Conservation (phyloP, 2,113 vertebrate genomes). For the Elephantulus edwardii region DNA sequence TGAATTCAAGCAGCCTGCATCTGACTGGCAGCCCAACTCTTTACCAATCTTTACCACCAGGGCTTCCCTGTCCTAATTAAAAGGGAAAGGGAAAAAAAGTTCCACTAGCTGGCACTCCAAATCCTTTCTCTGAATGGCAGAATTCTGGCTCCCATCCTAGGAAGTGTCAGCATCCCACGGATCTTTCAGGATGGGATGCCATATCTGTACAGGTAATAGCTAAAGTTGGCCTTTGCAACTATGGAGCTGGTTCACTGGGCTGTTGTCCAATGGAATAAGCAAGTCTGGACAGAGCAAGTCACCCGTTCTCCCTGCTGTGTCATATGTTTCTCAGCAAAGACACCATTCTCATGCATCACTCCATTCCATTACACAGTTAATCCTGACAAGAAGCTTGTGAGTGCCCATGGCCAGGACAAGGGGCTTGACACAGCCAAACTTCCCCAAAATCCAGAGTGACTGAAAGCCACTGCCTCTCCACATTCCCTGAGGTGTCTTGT, state of each 20-base stretch:
- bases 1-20: no score
- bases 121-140: not conserved
- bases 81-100: no score
- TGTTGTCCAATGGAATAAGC: no score
- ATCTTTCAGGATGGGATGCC: not conserved
- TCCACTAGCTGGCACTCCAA: no score
- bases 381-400: slow-evolving; percentile 39
- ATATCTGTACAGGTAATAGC: fast-evolving
- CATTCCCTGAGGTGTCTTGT: slow-evolving; percentile 80
- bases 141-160: not conserved
- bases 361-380: slow-evolving; percentile 76
- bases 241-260: no score
- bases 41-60: no score
- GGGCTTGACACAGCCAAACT: slow-evolving; percentile 64
- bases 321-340: slow-evolving; percentile 11
- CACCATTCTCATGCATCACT: slow-evolving; percentile 41
- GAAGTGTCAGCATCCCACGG: no score
- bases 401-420: slow-evolving; percentile 50
- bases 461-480: slow-evolving; percentile 66
- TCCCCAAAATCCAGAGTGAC: slow-evolving; percentile 42
- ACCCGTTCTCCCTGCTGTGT: not conserved
- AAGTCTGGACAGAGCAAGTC: fast-evolving
- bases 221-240: not conserved
- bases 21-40: no score
- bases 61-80: no score